Percentiles rank a stretch among this genome's conserved stretches.
These are phyloP conservation scores for Papio anubis DNA, from an alignment of 2,113 vertebrate genomes.

Conservation along the genomic window DNA sequence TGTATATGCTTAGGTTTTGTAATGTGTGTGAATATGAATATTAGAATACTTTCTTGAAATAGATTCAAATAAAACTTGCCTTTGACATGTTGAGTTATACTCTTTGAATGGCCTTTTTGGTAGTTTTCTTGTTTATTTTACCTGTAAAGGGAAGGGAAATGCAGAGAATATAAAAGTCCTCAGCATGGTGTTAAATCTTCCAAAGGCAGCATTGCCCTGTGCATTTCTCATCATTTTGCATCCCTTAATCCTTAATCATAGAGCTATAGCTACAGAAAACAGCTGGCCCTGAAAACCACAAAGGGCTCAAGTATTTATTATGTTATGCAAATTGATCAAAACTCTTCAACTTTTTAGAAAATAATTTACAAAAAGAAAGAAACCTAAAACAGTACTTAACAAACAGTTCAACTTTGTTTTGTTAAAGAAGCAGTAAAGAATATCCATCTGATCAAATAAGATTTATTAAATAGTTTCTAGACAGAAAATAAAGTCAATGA, in stretches of 20 bases:
- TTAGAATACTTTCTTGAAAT: background rate
- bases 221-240: background rate
- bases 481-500: slow-evolving; percentile 61
- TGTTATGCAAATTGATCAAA: background rate
- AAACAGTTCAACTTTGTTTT: background rate
- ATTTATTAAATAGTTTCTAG: slow-evolving; percentile 64
- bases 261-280: slow-evolving; percentile 3
- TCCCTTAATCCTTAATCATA: background rate
- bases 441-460: slow-evolving; percentile 62
- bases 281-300: slow-evolving; percentile 25
- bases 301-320: background rate
- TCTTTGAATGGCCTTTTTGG: background rate
- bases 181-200: background rate
- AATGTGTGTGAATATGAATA: background rate
- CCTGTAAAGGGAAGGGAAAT: background rate
- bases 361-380: background rate
- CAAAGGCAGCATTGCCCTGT: background rate
- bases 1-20: background rate
- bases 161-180: background rate
- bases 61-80: background rate
- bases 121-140: background rate
- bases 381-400: background rate
- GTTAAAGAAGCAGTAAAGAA: slow-evolving; percentile 28
- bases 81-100: background rate
- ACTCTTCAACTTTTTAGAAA: background rate